Conservation (phyloP, 2,113 vertebrate genomes). For the Narcine bancroftii region DNA sequence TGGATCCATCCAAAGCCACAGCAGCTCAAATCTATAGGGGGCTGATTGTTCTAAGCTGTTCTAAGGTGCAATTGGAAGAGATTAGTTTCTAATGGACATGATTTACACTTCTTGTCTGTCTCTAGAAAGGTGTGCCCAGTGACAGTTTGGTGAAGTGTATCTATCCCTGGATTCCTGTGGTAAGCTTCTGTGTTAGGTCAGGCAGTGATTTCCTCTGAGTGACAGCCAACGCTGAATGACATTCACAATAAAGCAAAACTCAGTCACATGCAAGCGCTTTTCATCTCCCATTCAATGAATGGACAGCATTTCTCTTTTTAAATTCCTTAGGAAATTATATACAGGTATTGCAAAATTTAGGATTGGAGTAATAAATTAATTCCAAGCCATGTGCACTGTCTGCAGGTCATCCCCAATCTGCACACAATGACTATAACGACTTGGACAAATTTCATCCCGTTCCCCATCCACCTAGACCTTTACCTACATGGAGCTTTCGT, state of each 20-base stretch:
- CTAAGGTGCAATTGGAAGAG: background rate
- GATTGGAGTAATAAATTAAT: background rate
- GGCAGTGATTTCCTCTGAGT: background rate
- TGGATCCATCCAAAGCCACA: background rate
- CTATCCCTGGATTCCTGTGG: background rate
- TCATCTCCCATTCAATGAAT: background rate
- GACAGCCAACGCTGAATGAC: background rate
- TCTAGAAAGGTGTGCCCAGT: background rate
- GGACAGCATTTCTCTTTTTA: no score
- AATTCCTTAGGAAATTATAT: background rate
- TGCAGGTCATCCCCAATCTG: background rate
- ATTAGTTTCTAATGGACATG: background rate
- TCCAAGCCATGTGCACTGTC: background rate
- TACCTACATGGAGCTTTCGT: background rate
- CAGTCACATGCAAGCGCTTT: background rate
- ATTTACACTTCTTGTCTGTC: background rate
- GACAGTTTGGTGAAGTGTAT: background rate
- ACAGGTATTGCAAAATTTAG: background rate
- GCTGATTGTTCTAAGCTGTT: background rate
- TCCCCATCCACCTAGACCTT: background rate
- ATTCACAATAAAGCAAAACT: background rate
- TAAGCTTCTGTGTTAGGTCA: background rate
- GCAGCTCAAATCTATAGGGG: background rate
- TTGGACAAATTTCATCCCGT: background rate
- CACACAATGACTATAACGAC: background rate